These are phyloP conservation scores for Folsomia manolachei DNA, from an alignment of 2,888 invertebrate genomes.

Conservation along the genomic window DNA sequence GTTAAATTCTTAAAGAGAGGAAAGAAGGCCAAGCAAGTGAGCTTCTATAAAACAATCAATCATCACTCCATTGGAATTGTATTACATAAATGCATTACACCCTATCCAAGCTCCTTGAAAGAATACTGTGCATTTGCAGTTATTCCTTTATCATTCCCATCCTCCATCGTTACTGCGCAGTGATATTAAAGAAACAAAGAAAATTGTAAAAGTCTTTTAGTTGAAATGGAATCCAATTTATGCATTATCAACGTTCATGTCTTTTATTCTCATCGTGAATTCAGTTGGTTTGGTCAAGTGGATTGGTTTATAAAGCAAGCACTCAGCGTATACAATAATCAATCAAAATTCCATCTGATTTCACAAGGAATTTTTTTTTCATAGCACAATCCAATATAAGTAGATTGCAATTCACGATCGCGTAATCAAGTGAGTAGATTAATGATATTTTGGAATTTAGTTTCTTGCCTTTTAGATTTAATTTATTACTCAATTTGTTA, in stretches of 20 bases:
- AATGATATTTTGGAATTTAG: not conserved
- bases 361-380: not conserved
- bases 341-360: not conserved
- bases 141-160: not conserved
- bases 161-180: not conserved
- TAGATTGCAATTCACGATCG: no score
- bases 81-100: no score
- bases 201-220: no score
- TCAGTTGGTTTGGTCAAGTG: no score
- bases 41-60: constrained; percentile 20
- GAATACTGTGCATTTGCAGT: no score
- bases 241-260: not conserved
- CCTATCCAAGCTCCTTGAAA: no score
- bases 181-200: no score
- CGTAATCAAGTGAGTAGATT: no score
- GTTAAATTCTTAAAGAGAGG: not conserved
- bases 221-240: no score
- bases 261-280: not conserved
- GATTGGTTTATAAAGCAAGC: not conserved
- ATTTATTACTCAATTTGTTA: not conserved
- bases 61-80: not conserved
- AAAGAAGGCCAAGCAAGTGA: constrained; percentile 9
- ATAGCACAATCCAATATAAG: not conserved
- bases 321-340: not conserved
- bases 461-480: not conserved